phyloP scores from a whole-genome alignment of 2,888 invertebrate species.

The Orthonevra nobilis region DNA sequence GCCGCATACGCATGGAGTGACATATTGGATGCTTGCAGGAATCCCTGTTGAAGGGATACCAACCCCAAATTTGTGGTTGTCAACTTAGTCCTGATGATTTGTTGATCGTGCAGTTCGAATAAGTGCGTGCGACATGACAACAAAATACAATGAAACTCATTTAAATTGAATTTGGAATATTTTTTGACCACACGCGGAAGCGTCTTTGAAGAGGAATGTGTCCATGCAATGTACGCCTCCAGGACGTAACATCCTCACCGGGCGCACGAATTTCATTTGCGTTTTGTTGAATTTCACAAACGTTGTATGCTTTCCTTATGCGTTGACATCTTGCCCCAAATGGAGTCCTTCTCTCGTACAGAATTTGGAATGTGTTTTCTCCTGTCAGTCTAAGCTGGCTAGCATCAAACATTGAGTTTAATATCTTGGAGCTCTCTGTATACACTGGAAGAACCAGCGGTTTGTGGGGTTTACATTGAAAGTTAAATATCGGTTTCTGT shows the following conservation, averaged over 20 bases:
- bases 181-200: not conserved
- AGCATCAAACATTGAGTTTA: conserved; percentile 51
- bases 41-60: not conserved
- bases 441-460: conserved; percentile 18
- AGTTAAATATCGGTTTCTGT: conserved; percentile 22
- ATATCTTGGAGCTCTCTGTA: conserved; percentile 36
- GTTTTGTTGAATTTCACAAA: conserved; percentile 33
- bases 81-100: too few relatives aligned
- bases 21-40: not conserved
- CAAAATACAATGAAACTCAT: not conserved
- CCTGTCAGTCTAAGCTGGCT: too few relatives aligned
- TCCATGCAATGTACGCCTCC: conserved; percentile 27
- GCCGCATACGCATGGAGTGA: not conserved
- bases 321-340: conserved; percentile 28
- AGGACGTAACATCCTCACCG: conserved; percentile 9
- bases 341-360: conserved; percentile 9
- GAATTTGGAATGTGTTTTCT: too few relatives aligned
- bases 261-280: conserved; percentile 48
- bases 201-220: not conserved
- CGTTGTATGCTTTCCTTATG: not conserved
- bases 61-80: conserved; percentile 3
- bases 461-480: conserved; percentile 23
- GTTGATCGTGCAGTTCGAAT: too few relatives aligned
- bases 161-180: not conserved
- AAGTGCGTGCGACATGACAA: too few relatives aligned